phyloP scores from a whole-genome alignment of 2,888 invertebrate species.

The Drosophila paucipuncta region DNA sequence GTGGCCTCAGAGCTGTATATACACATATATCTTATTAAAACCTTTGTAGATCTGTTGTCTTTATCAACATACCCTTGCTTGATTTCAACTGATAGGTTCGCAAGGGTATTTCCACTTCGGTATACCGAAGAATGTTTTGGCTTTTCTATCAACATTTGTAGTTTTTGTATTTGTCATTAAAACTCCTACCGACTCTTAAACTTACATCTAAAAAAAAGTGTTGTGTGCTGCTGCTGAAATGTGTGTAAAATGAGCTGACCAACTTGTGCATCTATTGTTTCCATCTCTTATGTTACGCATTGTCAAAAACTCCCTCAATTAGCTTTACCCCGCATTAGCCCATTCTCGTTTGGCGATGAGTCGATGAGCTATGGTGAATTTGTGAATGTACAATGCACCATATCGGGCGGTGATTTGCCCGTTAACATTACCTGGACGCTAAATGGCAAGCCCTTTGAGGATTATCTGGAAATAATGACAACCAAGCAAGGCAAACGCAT shows the following conservation, averaged over 20 bases:
- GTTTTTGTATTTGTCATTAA: constrained; percentile 19
- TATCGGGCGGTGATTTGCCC: constrained; percentile 87
- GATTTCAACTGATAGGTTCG: neutral
- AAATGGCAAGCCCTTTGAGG: constrained; percentile 86
- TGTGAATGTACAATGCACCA: constrained; percentile 86
- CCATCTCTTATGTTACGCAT: neutral
- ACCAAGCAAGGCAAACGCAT: constrained; percentile 86
- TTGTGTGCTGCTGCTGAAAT: constrained; percentile 52
- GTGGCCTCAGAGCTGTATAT: constrained; percentile 54
- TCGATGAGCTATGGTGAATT: constrained; percentile 89
- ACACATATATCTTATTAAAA: neutral
- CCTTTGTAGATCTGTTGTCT: neutral
- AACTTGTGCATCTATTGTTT: neutral
- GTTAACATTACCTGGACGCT: constrained; percentile 88
- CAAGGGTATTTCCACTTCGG: constrained; percentile 61
- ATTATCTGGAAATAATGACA: constrained; percentile 83
- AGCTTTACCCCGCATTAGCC: constrained; percentile 92
- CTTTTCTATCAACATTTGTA: constrained; percentile 11
- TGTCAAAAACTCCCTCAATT: neutral
- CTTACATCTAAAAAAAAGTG: constrained; percentile 9
- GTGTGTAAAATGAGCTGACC: constrained; percentile 12
- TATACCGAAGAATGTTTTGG: constrained; percentile 65
- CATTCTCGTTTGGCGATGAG: constrained; percentile 91
- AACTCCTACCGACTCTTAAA: neutral
- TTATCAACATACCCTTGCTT: neutral